phyloP scores from a whole-genome alignment of 2,113 vertebrate genomes.

The Rhinichthys klamathensis region DNA sequence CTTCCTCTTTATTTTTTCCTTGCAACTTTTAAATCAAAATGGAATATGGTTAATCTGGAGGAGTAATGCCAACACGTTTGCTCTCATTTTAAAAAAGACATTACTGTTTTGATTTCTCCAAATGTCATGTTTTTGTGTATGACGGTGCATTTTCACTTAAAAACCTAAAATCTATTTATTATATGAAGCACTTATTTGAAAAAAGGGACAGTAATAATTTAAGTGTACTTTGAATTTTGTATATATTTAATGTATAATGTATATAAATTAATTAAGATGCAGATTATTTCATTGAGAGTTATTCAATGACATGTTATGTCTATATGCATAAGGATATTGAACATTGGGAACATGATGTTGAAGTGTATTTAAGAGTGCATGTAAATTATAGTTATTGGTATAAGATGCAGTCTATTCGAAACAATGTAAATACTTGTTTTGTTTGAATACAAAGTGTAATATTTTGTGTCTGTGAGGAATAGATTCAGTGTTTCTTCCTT shows the following conservation, averaged over 20 bases:
- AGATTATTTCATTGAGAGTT: conserved; percentile 72
- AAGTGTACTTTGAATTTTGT: conserved; percentile 97
- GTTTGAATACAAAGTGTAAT: conserved; percentile 91
- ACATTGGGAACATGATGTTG: conserved; percentile 76
- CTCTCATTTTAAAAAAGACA: conserved; percentile 84
- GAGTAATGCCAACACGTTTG: conserved; percentile 79
- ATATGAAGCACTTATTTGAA: conserved; percentile 92
- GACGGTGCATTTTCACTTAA: conserved; percentile 89
- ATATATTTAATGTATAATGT: conserved; percentile 77
- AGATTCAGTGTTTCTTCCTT: conserved; percentile 89
- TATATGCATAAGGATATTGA: conserved; percentile 64
- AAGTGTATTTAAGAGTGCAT: conserved; percentile 86
- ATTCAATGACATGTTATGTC: conserved; percentile 72
- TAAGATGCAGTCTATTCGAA: conserved; percentile 83
- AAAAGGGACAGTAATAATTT: conserved; percentile 87
- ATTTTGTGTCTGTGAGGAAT: conserved; percentile 95
- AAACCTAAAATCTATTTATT: conserved; percentile 89
- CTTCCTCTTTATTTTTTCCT: conserved; percentile 30
- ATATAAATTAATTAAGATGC: conserved; percentile 76
- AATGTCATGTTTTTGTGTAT: conserved; percentile 90
- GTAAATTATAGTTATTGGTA: conserved; percentile 83
- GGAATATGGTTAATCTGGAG: conserved; percentile 48
- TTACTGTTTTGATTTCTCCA: conserved; percentile 68
- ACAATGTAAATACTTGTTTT: conserved; percentile 85
- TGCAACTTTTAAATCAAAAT: conserved; percentile 1